Percentiles rank a stretch among this genome's conserved stretches.
phyloP scores from a whole-genome alignment of 2,113 vertebrate genomes.

The Junco hyemalis region DNA sequence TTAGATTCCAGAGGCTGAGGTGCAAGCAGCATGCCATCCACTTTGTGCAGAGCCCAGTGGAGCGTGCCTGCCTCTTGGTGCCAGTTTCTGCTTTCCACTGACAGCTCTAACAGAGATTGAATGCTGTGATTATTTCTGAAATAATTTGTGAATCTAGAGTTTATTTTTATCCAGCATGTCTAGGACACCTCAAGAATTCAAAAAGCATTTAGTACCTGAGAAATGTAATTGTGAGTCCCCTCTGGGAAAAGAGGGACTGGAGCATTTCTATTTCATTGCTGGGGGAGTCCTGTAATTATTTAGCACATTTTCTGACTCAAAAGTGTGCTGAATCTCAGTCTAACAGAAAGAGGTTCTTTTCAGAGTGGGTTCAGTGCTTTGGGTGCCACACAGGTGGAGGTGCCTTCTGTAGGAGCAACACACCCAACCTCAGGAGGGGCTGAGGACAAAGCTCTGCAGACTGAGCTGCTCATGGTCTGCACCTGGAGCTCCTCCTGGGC shows the following conservation, averaged over 20 bases:
- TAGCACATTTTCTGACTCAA: background rate
- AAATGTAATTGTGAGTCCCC: background rate
- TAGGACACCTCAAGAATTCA: background rate
- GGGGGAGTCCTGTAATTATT: background rate
- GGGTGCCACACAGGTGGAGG: background rate
- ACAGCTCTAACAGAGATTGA: slow-evolving; percentile 17
- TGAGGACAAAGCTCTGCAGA: background rate
- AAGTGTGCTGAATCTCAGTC: background rate
- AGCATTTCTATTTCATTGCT: background rate
- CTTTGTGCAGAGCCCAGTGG: background rate
- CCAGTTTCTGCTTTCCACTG: background rate
- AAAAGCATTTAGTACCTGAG: slow-evolving; percentile 4
- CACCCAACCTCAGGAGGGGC: accelerated
- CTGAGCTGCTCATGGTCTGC: background rate
- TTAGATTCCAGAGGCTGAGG: background rate
- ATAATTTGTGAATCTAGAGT: background rate
- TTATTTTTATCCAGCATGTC: slow-evolving; percentile 17
- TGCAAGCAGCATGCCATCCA: background rate
- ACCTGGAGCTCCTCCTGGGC: background rate
- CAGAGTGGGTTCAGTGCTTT: background rate
- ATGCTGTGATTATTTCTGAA: slow-evolving; percentile 34
- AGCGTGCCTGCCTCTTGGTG: background rate
- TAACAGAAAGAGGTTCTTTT: background rate
- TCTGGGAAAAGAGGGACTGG: background rate
- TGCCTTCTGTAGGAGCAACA: background rate